Percentiles rank a stretch among this genome's conserved stretches.
Conservation (phyloP, 1,140 invertebrate genomes). For the Cotesia vestalis region DNA sequence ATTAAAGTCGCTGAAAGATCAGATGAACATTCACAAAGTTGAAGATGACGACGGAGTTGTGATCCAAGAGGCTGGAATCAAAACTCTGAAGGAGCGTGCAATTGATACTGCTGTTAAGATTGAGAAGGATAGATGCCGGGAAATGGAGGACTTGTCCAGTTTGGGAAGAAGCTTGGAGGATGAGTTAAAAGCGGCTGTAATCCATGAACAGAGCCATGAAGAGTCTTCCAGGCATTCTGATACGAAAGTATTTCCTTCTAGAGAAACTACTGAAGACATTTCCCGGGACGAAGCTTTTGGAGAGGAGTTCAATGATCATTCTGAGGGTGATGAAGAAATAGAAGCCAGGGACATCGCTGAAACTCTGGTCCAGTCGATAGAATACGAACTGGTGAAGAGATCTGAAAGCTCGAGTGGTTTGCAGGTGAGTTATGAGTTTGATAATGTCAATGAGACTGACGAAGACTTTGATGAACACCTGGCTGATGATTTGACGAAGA, state of each 20-base stretch:
- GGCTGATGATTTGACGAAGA: slow-evolving; percentile 57
- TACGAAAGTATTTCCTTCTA: slow-evolving; percentile 20
- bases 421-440: slow-evolving; percentile 40
- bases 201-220: slow-evolving; percentile 48
- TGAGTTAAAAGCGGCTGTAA: slow-evolving; percentile 30
- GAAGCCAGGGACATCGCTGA: slow-evolving; percentile 55
- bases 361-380: slow-evolving; percentile 56
- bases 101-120: slow-evolving; percentile 52
- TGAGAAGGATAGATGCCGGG: slow-evolving; percentile 44
- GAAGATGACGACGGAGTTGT: slow-evolving; percentile 52
- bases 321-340: slow-evolving; percentile 47
- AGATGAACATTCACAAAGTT: slow-evolving; percentile 42
- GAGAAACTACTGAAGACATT: slow-evolving; percentile 23
- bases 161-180: slow-evolving; percentile 36
- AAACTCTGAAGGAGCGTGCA: slow-evolving; percentile 44
- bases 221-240: slow-evolving; percentile 34
- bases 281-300: slow-evolving; percentile 6
- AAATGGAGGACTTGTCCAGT: slow-evolving; percentile 28
- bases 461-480: slow-evolving; percentile 53
- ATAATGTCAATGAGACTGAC: slow-evolving; percentile 31
- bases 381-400: slow-evolving; percentile 55
- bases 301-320: slow-evolving; percentile 32
- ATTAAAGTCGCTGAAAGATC: slow-evolving; percentile 45
- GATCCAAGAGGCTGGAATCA: slow-evolving; percentile 45
- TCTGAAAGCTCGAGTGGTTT: slow-evolving; percentile 44